These are phyloP conservation scores for Streptopelia turtur DNA, from an alignment of 2,797 vertebrate species.

Conservation along the genomic window DNA sequence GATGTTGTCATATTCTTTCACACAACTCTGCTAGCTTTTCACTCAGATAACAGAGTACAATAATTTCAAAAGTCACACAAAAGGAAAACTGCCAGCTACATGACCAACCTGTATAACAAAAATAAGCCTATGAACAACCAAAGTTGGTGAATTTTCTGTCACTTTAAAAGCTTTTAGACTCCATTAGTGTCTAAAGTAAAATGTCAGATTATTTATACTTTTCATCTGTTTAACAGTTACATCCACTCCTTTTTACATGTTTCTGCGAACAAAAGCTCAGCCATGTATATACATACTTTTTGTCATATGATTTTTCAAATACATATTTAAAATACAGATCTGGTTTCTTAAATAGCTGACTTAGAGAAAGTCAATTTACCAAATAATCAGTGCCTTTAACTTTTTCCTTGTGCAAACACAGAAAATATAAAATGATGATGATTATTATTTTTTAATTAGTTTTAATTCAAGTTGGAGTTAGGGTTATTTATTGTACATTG, in stretches of 20 bases:
- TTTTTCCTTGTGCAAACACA: not conserved
- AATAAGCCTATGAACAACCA: slow-evolving; percentile 55
- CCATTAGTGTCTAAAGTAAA: slow-evolving; percentile 68
- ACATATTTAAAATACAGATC: not conserved
- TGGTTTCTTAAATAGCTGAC: not conserved
- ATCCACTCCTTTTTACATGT: not conserved
- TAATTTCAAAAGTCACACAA: slow-evolving; percentile 56
- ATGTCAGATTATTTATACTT: slow-evolving; percentile 59
- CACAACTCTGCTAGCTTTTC: slow-evolving; percentile 51
- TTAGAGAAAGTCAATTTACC: not conserved
- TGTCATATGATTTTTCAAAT: not conserved
- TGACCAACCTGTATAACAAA: slow-evolving; percentile 58
- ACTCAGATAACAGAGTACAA: slow-evolving; percentile 31
- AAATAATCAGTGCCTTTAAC: not conserved
- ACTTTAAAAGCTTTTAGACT: slow-evolving; percentile 74
- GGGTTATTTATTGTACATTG: not conserved
- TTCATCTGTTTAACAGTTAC: slow-evolving; percentile 56
- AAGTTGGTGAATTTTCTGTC: slow-evolving; percentile 44
- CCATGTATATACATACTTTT: not conserved
- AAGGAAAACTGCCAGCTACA: slow-evolving; percentile 44
- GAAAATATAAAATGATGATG: not conserved
- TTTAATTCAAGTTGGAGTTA: not conserved
- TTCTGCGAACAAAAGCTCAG: slow-evolving; percentile 6
- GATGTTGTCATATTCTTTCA: not conserved
- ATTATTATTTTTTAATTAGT: not conserved